phyloP scores from a whole-genome alignment of 2,888 invertebrate species.

The Andricus curvator region DNA sequence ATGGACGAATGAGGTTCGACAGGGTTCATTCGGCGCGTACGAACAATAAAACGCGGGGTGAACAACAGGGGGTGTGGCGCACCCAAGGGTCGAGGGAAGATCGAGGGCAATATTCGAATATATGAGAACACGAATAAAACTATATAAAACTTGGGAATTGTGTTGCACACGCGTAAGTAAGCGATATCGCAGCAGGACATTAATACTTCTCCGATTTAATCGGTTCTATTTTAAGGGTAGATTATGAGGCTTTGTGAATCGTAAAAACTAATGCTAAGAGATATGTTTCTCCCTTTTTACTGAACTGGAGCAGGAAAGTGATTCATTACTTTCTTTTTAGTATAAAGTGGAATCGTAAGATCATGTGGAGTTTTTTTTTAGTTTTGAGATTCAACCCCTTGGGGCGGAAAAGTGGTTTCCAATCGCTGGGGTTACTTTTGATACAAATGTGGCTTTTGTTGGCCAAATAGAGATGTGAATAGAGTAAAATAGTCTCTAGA shows the following conservation, averaged over 20 bases:
- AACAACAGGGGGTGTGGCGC: conserved; percentile 23
- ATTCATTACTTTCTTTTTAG: not conserved
- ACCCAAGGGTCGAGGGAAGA: conserved; percentile 19
- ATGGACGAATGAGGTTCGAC: conserved; percentile 17
- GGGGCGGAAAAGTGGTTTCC: conserved; percentile 14
- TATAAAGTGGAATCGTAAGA: not conserved
- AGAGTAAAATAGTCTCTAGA: not conserved
- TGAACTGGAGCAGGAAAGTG: conserved; percentile 5
- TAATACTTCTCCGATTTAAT: conserved; percentile 17
- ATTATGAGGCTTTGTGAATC: conserved; percentile 11
- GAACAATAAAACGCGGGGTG: conserved; percentile 8
- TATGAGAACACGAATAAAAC: not conserved
- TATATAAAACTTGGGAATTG: not conserved
- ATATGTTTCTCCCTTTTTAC: not conserved
- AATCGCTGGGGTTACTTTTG: not conserved
- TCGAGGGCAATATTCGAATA: not conserved
- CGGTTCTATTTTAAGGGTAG: not conserved
- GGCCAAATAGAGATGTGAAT: not conserved
- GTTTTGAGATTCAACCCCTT: not conserved
- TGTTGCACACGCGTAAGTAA: conserved; percentile 1
- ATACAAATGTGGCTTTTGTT: not conserved
- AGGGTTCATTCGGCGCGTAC: conserved; percentile 6
- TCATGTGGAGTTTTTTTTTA: not conserved
- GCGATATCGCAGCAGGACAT: conserved; percentile 36
- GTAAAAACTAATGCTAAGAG: conserved; percentile 7